Evolutionary conservation across 92 coral and sea anemone genomes (phyloP), one percentile per base, ranked within the genome.

Genomic region (Actinernus sp.): DNA sequence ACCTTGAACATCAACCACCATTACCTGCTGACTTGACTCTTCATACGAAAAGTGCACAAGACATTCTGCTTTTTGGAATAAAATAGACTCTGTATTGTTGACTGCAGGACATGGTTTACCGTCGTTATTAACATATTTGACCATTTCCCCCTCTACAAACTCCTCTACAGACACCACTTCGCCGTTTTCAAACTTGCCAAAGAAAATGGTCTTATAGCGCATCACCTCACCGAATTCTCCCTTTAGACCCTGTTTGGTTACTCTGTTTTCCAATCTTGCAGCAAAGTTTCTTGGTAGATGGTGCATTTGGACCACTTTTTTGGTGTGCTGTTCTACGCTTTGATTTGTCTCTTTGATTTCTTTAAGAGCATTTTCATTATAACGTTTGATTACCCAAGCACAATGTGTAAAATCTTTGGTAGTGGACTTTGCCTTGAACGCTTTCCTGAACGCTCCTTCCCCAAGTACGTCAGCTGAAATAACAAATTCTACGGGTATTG

Each of bases 271-370:
- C 24, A 79, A 56, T 49, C 56, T 50, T 17, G 25, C 50, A 18
- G 84, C 56, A 71, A 82, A 75, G 49, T 82, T 78, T 62, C 69
- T 46, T 21, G 80, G 59, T 23, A 83, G 49, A 34, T 65, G 34
- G 65, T 83, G 75, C 84, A 83, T 75, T 71, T 76, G 79, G 34
- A 82, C 81, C 20, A 82, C 88, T 51, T 82, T 82, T 59, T 65
- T 74, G n/a, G 83, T 63, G 68, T 84, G 90, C 31, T 60, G 59
- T 57, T 77, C 81, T 24, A 77, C 37, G 49, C 68, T 84, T 68
- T 84, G 84, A 22, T 71, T 38, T 29, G 66, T 63, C 23, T 68
- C 71, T 48, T 51, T 23, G 40, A 77, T 85, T 37, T 51, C 63
- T 41, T 63, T 36, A 27, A 71, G 54, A 24, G 86, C 82, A 9